phyloP scores from a whole-genome alignment of 2,888 invertebrate species.

The Pharmacophagus antenor region DNA sequence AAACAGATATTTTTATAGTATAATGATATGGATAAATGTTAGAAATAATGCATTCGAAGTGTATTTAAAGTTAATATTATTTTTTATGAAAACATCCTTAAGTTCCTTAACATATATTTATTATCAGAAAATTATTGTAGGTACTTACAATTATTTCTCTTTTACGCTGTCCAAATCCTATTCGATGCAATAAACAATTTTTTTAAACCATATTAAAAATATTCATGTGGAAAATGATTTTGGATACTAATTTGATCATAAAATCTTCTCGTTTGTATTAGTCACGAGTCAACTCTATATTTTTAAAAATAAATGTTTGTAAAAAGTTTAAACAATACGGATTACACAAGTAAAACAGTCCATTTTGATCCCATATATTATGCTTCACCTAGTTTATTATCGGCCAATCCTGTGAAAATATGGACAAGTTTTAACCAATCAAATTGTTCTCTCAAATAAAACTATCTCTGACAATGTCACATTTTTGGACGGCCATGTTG shows the following conservation, averaged over 20 bases:
- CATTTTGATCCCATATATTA: background rate
- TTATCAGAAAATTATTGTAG: too few relatives aligned
- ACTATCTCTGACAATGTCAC: conserved; percentile 31
- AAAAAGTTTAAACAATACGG: background rate
- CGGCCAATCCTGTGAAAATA: conserved; percentile 12
- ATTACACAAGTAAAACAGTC: background rate
- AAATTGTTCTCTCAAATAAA: conserved; percentile 32
- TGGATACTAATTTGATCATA: background rate
- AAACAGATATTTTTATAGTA: too few relatives aligned
- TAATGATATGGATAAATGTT: too few relatives aligned
- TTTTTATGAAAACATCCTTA: background rate
- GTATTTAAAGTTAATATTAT: too few relatives aligned
- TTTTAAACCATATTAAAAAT: background rate
- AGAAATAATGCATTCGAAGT: too few relatives aligned
- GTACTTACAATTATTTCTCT: background rate
- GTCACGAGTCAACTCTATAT: background rate
- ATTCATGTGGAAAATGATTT: background rate
- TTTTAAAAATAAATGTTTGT: too few relatives aligned
- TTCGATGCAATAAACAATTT: background rate
- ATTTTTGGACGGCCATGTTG: conserved; percentile 51
- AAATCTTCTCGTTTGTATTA: background rate
- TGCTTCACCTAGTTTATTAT: background rate
- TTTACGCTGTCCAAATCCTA: background rate
- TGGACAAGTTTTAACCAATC: conserved; percentile 20
- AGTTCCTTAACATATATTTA: too few relatives aligned